A percentile compares a stretch with the other conserved stretches of the same genome.
Conservation (phyloP, 2,113 vertebrate genomes). For the Cyanoderma ruficeps region DNA sequence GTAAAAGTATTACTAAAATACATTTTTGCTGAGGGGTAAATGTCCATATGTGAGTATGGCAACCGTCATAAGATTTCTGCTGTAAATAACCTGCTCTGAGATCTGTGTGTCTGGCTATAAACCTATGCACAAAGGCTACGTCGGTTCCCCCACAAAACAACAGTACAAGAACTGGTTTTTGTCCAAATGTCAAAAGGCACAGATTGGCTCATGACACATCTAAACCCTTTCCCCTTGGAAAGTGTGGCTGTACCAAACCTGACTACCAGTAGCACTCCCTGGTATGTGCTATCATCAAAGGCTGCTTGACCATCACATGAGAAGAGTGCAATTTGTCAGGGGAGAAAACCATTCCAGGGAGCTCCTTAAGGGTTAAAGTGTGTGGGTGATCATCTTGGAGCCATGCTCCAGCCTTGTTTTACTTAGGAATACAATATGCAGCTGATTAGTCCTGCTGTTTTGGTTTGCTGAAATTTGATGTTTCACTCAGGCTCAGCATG, state of each 20-base stretch:
- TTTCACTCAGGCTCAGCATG: not conserved
- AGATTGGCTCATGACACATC: not conserved
- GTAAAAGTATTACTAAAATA: not conserved
- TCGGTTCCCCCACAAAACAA: not conserved
- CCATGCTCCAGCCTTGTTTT: not conserved
- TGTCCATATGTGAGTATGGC: not conserved
- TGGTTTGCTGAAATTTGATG: not conserved
- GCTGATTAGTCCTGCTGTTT: not conserved
- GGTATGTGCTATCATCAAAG: not conserved
- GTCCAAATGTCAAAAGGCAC: not conserved
- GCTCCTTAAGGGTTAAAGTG: not conserved
- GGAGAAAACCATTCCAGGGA: not conserved
- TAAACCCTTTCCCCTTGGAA: not conserved
- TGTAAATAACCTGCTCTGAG: not conserved
- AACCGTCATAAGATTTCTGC: not conserved
- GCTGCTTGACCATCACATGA: not conserved
- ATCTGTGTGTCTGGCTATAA: not conserved
- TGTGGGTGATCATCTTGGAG: not conserved
- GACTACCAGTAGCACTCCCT: not conserved
- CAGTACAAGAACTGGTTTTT: not conserved
- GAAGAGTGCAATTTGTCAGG: rapidly evolving
- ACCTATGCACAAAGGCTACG: not conserved
- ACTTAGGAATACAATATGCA: not conserved
- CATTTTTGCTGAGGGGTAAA: not conserved
- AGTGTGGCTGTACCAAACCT: not conserved